Conservation (phyloP, 2,797 vertebrate genomes). For the Pachyuromys duprasi region DNA sequence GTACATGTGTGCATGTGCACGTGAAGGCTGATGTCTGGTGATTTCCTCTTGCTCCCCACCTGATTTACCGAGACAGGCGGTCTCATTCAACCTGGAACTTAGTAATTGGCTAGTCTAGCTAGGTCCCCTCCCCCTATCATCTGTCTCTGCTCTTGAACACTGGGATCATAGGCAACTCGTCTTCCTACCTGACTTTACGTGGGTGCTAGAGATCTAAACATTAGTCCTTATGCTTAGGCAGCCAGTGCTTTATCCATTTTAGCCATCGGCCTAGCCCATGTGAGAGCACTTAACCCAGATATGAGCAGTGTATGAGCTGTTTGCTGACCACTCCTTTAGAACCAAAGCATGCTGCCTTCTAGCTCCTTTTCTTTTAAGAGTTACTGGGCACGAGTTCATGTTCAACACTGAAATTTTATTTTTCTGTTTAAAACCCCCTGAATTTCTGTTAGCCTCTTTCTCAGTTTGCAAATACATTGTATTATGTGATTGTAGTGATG, state of each 20-base stretch:
- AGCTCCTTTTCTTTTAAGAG: slow-evolving; percentile 4
- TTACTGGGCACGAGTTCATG: neutral
- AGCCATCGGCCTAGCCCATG: neutral
- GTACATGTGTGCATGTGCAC: neutral
- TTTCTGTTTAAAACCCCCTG: neutral
- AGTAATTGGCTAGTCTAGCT: neutral
- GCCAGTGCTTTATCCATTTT: neutral
- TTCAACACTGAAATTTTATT: slow-evolving; percentile 44
- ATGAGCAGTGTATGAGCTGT: neutral
- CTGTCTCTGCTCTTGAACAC: neutral
- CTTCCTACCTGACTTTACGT: neutral
- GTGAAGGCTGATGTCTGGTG: neutral
- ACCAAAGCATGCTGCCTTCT: neutral
- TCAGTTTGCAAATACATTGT: neutral
- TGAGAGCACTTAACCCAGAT: neutral
- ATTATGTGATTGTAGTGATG: neutral
- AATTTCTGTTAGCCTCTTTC: neutral
- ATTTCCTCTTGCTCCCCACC: neutral
- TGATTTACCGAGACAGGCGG: neutral
- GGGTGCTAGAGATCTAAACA: neutral
- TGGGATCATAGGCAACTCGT: neutral
- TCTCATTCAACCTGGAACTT: neutral
- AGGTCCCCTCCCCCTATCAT: neutral
- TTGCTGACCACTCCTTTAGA: neutral
- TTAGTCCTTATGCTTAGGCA: neutral